phyloP scores from a whole-genome alignment of 2,888 invertebrate species.

The Molorchus minor region DNA sequence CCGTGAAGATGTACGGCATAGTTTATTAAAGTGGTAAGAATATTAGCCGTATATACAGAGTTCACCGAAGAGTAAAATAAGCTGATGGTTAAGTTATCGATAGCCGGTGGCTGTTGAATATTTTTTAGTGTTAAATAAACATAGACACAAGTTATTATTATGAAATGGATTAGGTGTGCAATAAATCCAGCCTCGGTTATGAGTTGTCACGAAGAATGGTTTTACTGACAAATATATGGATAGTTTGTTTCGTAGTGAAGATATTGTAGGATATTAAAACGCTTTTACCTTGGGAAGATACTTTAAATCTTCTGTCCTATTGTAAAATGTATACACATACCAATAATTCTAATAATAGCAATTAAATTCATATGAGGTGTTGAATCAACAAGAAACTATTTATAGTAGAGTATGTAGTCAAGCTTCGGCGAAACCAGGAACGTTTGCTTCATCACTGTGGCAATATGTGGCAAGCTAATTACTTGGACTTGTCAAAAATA shows the following conservation, averaged over 20 bases:
- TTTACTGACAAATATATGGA: conserved; percentile 1
- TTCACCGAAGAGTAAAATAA: conserved; percentile 11
- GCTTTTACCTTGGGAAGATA: too few relatives aligned
- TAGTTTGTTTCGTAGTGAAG: not conserved
- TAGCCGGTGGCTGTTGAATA: conserved; percentile 24
- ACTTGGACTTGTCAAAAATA: too few relatives aligned
- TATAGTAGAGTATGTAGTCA: too few relatives aligned
- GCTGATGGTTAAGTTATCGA: conserved; percentile 26
- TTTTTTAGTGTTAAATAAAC: conserved; percentile 28
- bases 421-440: too few relatives aligned
- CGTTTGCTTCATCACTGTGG: too few relatives aligned
- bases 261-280: not conserved
- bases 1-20: not conserved
- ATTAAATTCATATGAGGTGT: too few relatives aligned
- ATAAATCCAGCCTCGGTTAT: conserved; percentile 17
- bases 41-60: conserved; percentile 2
- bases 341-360: too few relatives aligned
- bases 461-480: too few relatives aligned
- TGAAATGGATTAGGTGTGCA: conserved; percentile 9
- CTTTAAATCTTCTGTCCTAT: too few relatives aligned
- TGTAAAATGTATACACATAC: too few relatives aligned
- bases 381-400: too few relatives aligned
- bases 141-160: conserved; percentile 23
- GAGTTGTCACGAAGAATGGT: conserved; percentile 10
- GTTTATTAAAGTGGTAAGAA: too few relatives aligned